A percentile compares a stretch with the other conserved stretches of the same genome.
These are phyloP conservation scores for Holothuria scabra DNA, from an alignment of 53 echinoderm and acorn worm genomes.

Conservation along the genomic window DNA sequence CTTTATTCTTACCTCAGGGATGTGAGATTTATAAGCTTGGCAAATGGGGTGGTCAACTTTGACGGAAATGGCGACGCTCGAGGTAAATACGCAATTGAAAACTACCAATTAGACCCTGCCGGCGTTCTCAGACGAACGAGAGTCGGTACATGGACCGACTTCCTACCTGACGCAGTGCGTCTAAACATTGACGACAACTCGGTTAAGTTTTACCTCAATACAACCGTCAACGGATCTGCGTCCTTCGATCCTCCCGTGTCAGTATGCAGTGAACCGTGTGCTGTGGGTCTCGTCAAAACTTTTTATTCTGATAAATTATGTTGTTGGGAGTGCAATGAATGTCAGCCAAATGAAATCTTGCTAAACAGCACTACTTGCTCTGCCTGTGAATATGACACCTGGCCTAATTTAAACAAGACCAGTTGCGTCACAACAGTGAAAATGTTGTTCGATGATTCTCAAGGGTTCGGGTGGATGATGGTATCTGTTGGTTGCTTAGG, in stretches of 20 bases:
- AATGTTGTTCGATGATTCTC: conserved; percentile 59
- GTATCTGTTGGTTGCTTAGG: conserved; percentile 47
- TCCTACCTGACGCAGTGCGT: conserved; percentile 14
- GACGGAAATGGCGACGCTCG: conserved; percentile 67
- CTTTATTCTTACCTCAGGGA: conserved; percentile 60
- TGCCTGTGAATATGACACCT: conserved; percentile 57
- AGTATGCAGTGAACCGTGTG: conserved; percentile 76
- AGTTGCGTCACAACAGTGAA: conserved; percentile 56
- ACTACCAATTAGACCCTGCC: conserved; percentile 54
- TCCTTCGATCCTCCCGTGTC: conserved; percentile 52
- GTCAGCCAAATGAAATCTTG: conserved; percentile 55
- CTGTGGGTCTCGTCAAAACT: conserved; percentile 44
- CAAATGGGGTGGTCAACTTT: conserved; percentile 79
- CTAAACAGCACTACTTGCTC: conserved; percentile 57
- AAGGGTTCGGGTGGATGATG: conserved; percentile 42
- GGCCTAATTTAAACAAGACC: conserved; percentile 75
- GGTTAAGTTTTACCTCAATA: conserved; percentile 65
- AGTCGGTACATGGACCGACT: conserved; percentile 73
- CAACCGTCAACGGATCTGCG: conserved; percentile 31
- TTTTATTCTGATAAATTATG: conserved; percentile 63
- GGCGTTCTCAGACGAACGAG: conserved; percentile 43
- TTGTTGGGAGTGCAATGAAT: conserved; percentile 82
- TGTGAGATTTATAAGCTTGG: conserved; percentile 68
- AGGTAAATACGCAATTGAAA: conserved; percentile 77
- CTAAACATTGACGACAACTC: conserved; percentile 47